Evolutionary conservation across 2,888 invertebrate species (phyloP), one percentile per base, ranked within the genome.

Genomic region (Lochmaea capreae): DNA sequence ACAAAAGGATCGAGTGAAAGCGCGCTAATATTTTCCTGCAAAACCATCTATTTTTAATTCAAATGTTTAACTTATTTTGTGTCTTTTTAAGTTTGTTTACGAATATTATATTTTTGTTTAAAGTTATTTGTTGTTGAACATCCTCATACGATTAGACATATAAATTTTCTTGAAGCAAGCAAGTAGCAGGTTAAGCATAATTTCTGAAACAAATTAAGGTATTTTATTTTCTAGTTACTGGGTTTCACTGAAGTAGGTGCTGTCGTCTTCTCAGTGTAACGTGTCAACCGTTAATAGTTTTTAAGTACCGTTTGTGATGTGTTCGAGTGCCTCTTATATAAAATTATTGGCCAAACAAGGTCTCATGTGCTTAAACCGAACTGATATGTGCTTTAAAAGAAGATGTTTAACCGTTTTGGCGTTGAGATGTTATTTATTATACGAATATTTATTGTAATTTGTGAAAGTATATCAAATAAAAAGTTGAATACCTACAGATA

Each of bases 281-380:
- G 33, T 6, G 6, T 8, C 33, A 8, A 33, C 8, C 33, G 33
- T 33, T 33, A 8, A 8, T 33, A 33, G 8, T 33, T 8, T 33
- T 33, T 33, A 33, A 33, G 33, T 14, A 42, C 43, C 14, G 33
- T 16, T 16, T 61, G 61, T 42, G 43, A 42, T 42, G 18, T 33
- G 42, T 39, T 39, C 42, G 9, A 42, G 42, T 42, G 39, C 16
- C 39, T 62, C 10, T 43, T 39, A 18, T 49, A 10, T 1, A 46
- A 49, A 10, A 54, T 16, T 1, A 3, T 54, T 8, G 18, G 18
- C 10, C 54, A 54, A 57, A 67, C 33, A 58, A 58, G 39, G 22
- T 67, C 54, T 33, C 26, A 59, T 68, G 59, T 68, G 65, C 65
- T 66, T 66, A 52, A 68, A 42, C 26, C 46, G 59, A 68, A 61